phyloP scores from a whole-genome alignment of 2,888 invertebrate genomes.

The Operophtera brumata region DNA sequence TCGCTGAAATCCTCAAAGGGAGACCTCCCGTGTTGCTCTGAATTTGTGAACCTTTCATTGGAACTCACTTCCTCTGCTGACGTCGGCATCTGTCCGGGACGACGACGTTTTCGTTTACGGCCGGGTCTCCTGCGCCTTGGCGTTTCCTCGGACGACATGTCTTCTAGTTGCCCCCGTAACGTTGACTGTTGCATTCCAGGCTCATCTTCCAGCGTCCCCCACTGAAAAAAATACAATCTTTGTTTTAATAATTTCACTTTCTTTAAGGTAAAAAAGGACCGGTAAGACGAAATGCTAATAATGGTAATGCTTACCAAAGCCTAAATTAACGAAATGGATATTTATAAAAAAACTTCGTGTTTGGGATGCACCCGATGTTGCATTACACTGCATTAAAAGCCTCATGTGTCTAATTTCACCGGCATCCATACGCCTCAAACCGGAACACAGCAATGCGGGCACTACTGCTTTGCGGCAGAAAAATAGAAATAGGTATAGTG shows the following conservation, averaged over 20 bases:
- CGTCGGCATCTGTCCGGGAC: slow-evolving; percentile 67
- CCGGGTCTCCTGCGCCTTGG: slow-evolving; percentile 69
- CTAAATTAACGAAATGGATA: neutral
- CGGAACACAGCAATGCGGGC: too few relatives aligned
- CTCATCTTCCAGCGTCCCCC: slow-evolving; percentile 70
- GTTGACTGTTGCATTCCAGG: slow-evolving; percentile 45
- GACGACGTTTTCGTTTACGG: slow-evolving; percentile 82
- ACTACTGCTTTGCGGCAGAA: too few relatives aligned
- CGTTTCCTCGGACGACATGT: slow-evolving; percentile 51
- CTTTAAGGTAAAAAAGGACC: neutral
- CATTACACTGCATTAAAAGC: too few relatives aligned
- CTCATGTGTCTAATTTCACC: too few relatives aligned
- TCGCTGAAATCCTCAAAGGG: slow-evolving; percentile 45
- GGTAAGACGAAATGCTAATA: neutral
- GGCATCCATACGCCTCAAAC: too few relatives aligned
- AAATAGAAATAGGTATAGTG: too few relatives aligned
- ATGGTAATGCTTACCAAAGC: neutral
- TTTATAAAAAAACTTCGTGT: too few relatives aligned
- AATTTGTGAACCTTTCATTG: slow-evolving; percentile 45
- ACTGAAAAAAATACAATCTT: slow-evolving; percentile 64
- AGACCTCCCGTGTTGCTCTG: slow-evolving; percentile 44
- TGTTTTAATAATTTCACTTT: neutral
- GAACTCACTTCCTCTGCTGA: slow-evolving; percentile 45
- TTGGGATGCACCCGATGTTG: too few relatives aligned
- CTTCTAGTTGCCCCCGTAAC: slow-evolving; percentile 55